A percentile compares a stretch with the other conserved stretches of the same genome.
phyloP scores from a whole-genome alignment of 2,113 vertebrate species.

The Siphamia tubifer region DNA sequence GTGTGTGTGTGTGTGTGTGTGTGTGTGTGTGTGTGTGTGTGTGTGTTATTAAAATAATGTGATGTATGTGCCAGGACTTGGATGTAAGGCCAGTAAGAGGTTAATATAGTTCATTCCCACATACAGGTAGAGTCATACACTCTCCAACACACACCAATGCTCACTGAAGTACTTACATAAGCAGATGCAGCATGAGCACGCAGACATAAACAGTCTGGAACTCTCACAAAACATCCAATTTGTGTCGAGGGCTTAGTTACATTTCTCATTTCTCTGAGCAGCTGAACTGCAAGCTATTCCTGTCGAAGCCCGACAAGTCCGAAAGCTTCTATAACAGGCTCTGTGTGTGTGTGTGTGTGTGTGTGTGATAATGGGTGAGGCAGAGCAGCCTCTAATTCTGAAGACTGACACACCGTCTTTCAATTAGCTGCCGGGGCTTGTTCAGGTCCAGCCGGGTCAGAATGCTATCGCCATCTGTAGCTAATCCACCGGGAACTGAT shows the following conservation, averaged over 20 bases:
- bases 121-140: neutral
- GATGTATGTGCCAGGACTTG: no score
- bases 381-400: conserved; percentile 35
- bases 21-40: no score
- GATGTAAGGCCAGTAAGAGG: no score
- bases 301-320: conserved; percentile 13
- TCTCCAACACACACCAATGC: neutral
- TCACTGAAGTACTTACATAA: neutral
- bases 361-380: conserved; percentile 11
- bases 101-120: neutral
- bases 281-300: conserved; percentile 2
- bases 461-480: conserved; percentile 38
- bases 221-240: conserved; percentile 16
- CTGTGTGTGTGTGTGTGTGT: neutral
- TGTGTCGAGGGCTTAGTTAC: conserved; percentile 29
- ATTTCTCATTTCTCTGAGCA: conserved; percentile 24
- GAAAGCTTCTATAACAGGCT: conserved; percentile 4
- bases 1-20: no score
- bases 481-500: conserved; percentile 62
- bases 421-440: conserved; percentile 60
- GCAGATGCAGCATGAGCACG: neutral
- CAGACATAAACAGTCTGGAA: neutral
- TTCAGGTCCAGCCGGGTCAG: conserved; percentile 44
- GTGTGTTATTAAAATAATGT: no score
- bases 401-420: conserved; percentile 33